Evolutionary conservation across 2,113 vertebrate genomes (phyloP), one percentile per base, ranked within the genome.

Genomic region (Paedocypris sp.): DNA sequence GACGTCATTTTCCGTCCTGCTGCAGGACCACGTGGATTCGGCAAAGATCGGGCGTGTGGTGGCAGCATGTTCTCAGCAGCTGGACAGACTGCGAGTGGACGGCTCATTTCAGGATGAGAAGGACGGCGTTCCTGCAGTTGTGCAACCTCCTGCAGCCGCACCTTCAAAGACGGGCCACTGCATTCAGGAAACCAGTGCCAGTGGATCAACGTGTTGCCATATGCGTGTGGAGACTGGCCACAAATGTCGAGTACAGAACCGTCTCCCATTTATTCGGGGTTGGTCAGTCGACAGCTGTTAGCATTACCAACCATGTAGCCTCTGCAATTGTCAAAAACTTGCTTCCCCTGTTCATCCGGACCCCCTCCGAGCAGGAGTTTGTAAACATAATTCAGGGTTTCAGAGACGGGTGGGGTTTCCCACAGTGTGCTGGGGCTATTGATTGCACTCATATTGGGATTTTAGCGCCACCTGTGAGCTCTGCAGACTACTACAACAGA

Each of bases 401-500:
- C 22, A 2, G 19, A 20, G 10, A 22, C 10, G 18, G 6, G 4
- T 35, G 32, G 6, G 32, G 10, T 22, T 43, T 43, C 18, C 41
- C n/a, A 36, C 35, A 36, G 11, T 43, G 41, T 10, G 8, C 3
- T 22, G 61, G 61, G 19, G 67, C 52, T 46, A 31, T 60, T 22
- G 67, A 69, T 59, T 38, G 54, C 10, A 64, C 36, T 5, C 54
- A 63, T 52, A 43, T 43, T 43, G 18, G 19, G 19, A 43, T 43
- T 22, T 43, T 20, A 43, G 11, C 18, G 19, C 19, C 41, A 43
- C 10, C 41, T 4, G 4, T 18, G 15, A 41, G 13, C 4, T 23
- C 60, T 11, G 53, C 38, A 12, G 45, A 22, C 15, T 64, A 74
- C 9, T 41, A 41, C 9, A 41, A 41, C 38, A 6, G 6, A 8